phyloP scores from a whole-genome alignment of 1,140 invertebrate species.

The Pseudomyrmex concolor region DNA sequence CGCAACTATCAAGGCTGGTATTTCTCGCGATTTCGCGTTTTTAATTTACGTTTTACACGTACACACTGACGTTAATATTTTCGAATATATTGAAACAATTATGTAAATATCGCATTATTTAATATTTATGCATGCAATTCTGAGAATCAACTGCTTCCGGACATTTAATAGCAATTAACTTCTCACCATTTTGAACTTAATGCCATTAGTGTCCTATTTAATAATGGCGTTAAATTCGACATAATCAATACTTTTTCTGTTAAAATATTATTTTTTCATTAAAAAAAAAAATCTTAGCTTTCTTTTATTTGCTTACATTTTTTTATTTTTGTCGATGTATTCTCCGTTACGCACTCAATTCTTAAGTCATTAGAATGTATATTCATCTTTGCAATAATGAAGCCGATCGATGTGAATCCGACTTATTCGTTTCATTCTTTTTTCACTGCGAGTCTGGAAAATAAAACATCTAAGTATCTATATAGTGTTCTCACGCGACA shows the following conservation, averaged over 20 bases:
- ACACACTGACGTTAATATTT: too few species aligned
- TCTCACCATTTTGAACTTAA: background rate
- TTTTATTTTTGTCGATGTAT: background rate
- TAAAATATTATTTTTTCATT: too few species aligned
- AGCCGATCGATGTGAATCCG: background rate
- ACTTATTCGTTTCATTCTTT: background rate
- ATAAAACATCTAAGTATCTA: too few species aligned
- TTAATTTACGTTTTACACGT: too few species aligned
- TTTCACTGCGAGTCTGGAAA: too few species aligned
- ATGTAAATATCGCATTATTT: too few species aligned
- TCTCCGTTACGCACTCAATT: background rate
- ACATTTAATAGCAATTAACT: too few species aligned
- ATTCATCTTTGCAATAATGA: background rate
- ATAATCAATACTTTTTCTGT: background rate
- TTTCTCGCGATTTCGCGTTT: background rate
- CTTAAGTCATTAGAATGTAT: background rate
- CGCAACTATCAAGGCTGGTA: background rate
- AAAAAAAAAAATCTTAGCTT: background rate
- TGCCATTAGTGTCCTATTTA: background rate
- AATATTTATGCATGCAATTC: too few species aligned
- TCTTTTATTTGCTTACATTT: background rate
- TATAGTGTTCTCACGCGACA: background rate
- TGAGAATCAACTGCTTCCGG: too few species aligned
- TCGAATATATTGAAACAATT: too few species aligned
- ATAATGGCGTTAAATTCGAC: constrained; percentile 12